These are phyloP conservation scores for Eurois occulta DNA, from an alignment of 2,888 invertebrate species.

Conservation along the genomic window DNA sequence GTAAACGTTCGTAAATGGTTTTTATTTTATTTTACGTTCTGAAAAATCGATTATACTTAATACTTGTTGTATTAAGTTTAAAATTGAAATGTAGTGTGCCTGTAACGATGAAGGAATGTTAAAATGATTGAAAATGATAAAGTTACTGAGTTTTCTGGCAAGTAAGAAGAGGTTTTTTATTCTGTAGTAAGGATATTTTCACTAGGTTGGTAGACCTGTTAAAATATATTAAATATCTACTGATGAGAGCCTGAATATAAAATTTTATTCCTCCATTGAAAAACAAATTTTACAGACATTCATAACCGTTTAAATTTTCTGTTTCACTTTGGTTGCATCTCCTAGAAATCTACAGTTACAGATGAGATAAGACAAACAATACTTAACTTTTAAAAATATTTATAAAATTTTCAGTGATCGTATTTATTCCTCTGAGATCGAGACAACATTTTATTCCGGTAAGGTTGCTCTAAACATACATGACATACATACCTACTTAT, in stretches of 20 bases:
- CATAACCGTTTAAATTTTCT: too few relatives aligned
- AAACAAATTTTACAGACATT: not conserved
- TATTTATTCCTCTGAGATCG: conserved; percentile 45
- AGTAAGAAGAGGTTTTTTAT: conserved; percentile 17
- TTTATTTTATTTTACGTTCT: conserved; percentile 26
- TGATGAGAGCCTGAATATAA: not conserved
- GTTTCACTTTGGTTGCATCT: too few relatives aligned
- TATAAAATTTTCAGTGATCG: conserved; percentile 46
- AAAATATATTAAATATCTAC: not conserved
- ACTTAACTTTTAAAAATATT: not conserved
- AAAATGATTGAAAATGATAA: conserved; percentile 28
- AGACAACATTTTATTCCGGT: conserved; percentile 53
- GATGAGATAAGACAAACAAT: not conserved
- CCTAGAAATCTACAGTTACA: not conserved
- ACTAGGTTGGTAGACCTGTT: not conserved
- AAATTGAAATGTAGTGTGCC: not conserved
- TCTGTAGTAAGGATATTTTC: not conserved
- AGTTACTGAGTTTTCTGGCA: conserved; percentile 26
- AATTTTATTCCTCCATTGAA: not conserved
- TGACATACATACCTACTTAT: not conserved
- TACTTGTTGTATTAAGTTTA: not conserved
- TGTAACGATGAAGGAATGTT: not conserved
- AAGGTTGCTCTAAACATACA: conserved; percentile 21
- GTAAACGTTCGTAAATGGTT: conserved; percentile 11
- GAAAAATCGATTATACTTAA: conserved; percentile 31